A percentile compares a stretch with the other conserved stretches of the same genome.
Conservation (phyloP, 2,113 vertebrate species). For the Crocuta crocuta region DNA sequence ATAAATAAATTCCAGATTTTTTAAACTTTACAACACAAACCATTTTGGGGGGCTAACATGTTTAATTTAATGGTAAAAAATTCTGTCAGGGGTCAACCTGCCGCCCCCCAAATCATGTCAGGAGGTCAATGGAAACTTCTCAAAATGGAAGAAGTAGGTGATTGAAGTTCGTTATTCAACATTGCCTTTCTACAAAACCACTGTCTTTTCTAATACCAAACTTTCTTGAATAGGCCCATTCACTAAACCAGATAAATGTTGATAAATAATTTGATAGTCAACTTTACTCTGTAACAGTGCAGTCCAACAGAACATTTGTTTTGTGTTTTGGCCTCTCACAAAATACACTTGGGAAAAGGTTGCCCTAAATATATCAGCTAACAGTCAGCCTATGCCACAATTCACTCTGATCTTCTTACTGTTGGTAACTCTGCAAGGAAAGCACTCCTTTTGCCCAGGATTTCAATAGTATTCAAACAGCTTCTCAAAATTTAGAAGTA, state of each 20-base stretch:
- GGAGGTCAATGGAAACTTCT: background rate
- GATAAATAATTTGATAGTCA: conserved; percentile 32
- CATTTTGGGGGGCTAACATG: background rate
- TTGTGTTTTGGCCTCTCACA: background rate
- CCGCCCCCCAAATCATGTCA: background rate
- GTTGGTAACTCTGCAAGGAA: background rate
- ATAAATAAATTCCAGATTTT: background rate
- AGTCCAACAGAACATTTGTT: background rate
- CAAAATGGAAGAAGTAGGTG: background rate
- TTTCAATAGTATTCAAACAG: background rate
- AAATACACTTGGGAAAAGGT: background rate
- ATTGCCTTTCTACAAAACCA: background rate
- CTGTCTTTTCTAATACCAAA: background rate
- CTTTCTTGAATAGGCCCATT: background rate
- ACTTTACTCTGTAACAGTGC: background rate
- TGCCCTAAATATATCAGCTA: background rate
- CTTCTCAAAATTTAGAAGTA: background rate
- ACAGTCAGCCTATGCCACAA: background rate
- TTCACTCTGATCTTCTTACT: background rate
- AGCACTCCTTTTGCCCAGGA: background rate
- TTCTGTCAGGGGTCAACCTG: background rate
- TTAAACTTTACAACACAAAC: background rate
- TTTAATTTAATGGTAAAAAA: background rate
- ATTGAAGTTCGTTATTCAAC: background rate
- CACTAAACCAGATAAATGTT: background rate